These are phyloP conservation scores for Poecilia gillii DNA, from an alignment of 2,797 vertebrate species.

Conservation along the genomic window DNA sequence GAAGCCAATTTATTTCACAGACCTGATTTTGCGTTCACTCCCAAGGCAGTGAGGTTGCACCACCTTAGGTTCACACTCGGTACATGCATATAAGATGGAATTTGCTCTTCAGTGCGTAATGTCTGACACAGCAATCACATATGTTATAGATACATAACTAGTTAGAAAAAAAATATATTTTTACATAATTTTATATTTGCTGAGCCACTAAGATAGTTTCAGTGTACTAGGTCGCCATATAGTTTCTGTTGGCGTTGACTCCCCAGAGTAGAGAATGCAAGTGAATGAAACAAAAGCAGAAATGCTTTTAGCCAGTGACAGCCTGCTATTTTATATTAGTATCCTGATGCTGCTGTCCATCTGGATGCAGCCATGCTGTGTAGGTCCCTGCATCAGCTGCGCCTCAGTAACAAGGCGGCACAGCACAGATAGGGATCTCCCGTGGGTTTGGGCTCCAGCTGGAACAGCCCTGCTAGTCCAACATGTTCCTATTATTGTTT, in stretches of 20 bases:
- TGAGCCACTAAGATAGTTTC: conserved; percentile 15
- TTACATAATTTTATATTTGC: conserved; percentile 22
- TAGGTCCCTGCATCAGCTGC: conserved; percentile 38
- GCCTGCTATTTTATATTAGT: conserved; percentile 34
- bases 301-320: conserved; percentile 43
- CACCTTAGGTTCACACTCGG: background rate
- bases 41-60: background rate
- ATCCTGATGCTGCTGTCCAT: conserved; percentile 59
- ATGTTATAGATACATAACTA: conserved; percentile 29
- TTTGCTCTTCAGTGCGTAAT: conserved; percentile 21
- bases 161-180: conserved; percentile 30
- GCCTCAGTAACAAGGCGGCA: conserved; percentile 53
- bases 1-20: background rate
- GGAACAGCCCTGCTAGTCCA: conserved; percentile 71
- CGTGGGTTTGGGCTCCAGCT: conserved; percentile 70
- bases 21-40: background rate
- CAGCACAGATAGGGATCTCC: conserved; percentile 57
- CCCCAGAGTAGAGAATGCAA: conserved; percentile 20
- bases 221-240: background rate
- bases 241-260: conserved; percentile 11
- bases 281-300: conserved; percentile 37
- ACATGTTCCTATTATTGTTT: conserved; percentile 77
- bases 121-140: conserved; percentile 25
- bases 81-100: background rate
- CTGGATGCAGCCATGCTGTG: conserved; percentile 46